Base-by-base conservation (phyloP, 2,113 vertebrate genomes). In the Oplegnathus fasciatus region DNA sequence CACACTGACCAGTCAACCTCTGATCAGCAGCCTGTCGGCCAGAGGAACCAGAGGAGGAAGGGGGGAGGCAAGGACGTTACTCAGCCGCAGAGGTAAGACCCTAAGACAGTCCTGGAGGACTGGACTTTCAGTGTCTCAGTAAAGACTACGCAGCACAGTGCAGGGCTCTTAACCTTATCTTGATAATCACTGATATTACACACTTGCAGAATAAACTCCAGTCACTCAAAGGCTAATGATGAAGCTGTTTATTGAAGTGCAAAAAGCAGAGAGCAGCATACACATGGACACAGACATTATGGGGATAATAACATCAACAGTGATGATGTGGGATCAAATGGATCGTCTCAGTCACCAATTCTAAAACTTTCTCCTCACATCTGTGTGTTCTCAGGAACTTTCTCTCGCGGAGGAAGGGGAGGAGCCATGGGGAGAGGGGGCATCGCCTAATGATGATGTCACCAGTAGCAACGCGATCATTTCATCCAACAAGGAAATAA, bases 81-180 rank as follows among this genome's bases (percentile, higher is more conserved):
- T 98, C 92, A 97, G 90, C 80, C 93, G 94, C 55, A 94, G 93
- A 94, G 95, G 96, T 95, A 62, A 87, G 30, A n/a, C 37, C 20
- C 17, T 18, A 2, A 5, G 70, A 14, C 57, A 0, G 14, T 24
- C 24, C n/a, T 28, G 61, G 5, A 50, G 7, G n/a, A 28, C 60
- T 42, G 13, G 1, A 28, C 34, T 22, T 18, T 67, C 6, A 34
- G 8, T 4, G n/a, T 20, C 26, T 62, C 9, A 61, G 55, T 14
- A 17, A 32, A 18, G 6, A 28, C 28, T 0, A 20, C 24, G 9
- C 24, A 68, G 50, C 34, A 34, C 68, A 14, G 20, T 13, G 48
- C n/a, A 28, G 37, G 24, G 34, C 4, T 60, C 26, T 22, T 20
- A 50, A 50, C 9, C 8, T 18, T 7, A 1, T 0, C 50, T 18